These are phyloP conservation scores for Leucophora obtusa DNA, from an alignment of 2,888 invertebrate species.

Conservation along the genomic window DNA sequence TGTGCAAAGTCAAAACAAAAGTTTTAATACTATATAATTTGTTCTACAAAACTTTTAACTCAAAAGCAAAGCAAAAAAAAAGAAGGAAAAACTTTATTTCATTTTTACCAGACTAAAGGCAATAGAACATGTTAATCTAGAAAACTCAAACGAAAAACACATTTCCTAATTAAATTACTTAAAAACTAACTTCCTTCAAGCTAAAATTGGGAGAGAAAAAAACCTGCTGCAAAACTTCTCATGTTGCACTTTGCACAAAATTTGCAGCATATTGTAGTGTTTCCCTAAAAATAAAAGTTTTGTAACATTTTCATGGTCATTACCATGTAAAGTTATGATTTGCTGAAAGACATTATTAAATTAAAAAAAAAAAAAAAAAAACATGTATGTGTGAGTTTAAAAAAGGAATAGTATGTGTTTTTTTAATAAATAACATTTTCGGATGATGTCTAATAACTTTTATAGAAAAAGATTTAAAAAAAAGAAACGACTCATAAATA, in stretches of 20 bases:
- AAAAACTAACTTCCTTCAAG: constrained; percentile 47
- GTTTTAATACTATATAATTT: constrained; percentile 57
- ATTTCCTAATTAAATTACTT: constrained; percentile 64
- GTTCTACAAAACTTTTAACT: constrained; percentile 44
- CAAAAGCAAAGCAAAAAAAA: not conserved
- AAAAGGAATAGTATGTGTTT: not conserved
- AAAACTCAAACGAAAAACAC: constrained; percentile 53
- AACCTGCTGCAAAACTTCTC: constrained; percentile 13
- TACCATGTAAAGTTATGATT: constrained; percentile 48
- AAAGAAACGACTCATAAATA: not conserved
- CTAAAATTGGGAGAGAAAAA: not conserved
- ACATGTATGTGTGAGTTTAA: not conserved
- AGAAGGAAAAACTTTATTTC: constrained; percentile 8
- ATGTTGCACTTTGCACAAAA: constrained; percentile 24
- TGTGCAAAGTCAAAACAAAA: constrained; percentile 43
- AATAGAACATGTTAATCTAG: constrained; percentile 44
- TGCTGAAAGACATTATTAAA: constrained; percentile 36
- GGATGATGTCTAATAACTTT: not conserved
- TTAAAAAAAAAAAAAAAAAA: not conserved
- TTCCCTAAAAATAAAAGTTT: constrained; percentile 26
- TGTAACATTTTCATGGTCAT: constrained; percentile 61
- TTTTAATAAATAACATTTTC: not conserved
- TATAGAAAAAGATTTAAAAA: not conserved
- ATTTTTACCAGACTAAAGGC: constrained; percentile 31
- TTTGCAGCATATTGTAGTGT: not conserved